phyloP scores from a whole-genome alignment of 2,113 vertebrate genomes.

The Butorides virescens region DNA sequence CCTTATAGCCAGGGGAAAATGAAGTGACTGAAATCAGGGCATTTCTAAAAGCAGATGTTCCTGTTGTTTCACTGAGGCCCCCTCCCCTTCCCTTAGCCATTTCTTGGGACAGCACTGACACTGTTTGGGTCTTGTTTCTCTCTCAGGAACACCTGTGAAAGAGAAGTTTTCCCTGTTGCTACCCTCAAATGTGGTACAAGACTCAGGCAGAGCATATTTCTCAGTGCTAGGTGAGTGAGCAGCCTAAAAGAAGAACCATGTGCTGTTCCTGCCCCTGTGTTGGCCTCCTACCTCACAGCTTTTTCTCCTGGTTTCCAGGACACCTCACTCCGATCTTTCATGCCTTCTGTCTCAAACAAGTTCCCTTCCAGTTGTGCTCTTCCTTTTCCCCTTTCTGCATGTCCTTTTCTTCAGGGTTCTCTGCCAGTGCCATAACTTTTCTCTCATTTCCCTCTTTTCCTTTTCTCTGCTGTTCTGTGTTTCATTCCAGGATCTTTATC shows the following conservation, averaged over 20 bases:
- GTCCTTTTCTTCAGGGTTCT: not conserved
- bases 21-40: not conserved
- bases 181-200: conserved; percentile 64
- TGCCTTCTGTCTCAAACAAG: not conserved
- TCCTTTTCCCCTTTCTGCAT: not conserved
- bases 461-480: not conserved
- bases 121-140: not conserved
- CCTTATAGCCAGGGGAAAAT: not conserved
- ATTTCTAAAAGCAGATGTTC: not conserved
- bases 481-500: not conserved
- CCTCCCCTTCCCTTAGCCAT: not conserved
- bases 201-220: conserved; percentile 69
- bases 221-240: conserved; percentile 72
- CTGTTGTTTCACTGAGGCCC: not conserved
- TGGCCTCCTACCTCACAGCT: not conserved
- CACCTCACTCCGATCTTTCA: not conserved
- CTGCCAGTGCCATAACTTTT: not conserved
- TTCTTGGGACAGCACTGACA: not conserved
- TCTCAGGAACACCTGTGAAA: conserved; percentile 22
- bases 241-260: not conserved
- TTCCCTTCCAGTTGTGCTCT: not conserved
- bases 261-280: not conserved
- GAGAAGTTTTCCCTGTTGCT: conserved; percentile 53
- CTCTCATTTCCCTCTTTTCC: not conserved
- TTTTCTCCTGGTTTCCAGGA: not conserved